Evolutionary conservation across 2,797 vertebrate species (phyloP).

Genomic region (Micrastur ruficollis): DNA sequence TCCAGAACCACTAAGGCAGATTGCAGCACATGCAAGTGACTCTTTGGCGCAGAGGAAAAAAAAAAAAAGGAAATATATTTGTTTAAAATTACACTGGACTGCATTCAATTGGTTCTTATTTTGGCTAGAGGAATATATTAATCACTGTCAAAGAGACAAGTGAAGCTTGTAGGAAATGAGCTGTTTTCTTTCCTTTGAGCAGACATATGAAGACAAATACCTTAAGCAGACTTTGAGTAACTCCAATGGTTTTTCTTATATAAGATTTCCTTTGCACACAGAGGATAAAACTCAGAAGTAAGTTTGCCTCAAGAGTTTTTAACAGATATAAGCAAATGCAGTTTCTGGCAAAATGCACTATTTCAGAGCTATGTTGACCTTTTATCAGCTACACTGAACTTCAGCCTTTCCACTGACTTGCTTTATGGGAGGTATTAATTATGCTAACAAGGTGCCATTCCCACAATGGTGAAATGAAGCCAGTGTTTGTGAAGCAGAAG

Average conservation of each 20-base stretch:
- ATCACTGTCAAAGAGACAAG: not conserved
- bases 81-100: not conserved
- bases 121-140: not conserved
- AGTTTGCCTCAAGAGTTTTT: not conserved
- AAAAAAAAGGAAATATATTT: not conserved
- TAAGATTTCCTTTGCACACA: not conserved
- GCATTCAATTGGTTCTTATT: not conserved
- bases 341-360: not conserved
- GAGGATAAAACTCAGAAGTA: not conserved
- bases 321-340: not conserved
- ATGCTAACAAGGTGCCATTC: not conserved
- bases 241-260: not conserved
- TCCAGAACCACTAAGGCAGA: not conserved
- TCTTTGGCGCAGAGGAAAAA: not conserved
- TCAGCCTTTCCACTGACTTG: not conserved
- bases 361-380: not conserved
- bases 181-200: not conserved
- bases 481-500: not conserved
- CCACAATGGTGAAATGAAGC: not conserved
- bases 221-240: not conserved
- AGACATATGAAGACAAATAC: not conserved
- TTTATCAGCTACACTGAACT: not conserved
- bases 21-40: not conserved
- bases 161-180: not conserved
- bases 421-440: not conserved